Evolutionary conservation across 1,140 invertebrate genomes (phyloP).

Genomic region (Hormaphis cornu): DNA sequence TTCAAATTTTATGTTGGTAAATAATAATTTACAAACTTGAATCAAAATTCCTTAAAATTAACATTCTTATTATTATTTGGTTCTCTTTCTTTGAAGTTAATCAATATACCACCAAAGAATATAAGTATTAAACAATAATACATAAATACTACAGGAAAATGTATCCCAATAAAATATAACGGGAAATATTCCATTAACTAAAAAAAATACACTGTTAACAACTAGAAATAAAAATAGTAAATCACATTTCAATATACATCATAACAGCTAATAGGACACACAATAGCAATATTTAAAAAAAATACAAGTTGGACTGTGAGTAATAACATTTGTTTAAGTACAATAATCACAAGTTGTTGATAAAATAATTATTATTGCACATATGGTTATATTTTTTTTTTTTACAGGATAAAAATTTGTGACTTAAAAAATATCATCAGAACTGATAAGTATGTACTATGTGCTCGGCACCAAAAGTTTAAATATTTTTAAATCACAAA

Average conservation of each 20-base stretch:
- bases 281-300: constrained; percentile 24
- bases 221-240: constrained; percentile 11
- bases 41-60: neutral
- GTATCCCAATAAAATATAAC: neutral
- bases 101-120: neutral
- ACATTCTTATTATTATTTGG: neutral
- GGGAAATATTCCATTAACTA: neutral
- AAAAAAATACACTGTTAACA: neutral
- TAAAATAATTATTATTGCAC: constrained; percentile 18
- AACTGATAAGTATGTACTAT: neutral
- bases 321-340: constrained; percentile 17
- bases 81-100: neutral
- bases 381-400: neutral
- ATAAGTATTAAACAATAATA: neutral
- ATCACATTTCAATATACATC: constrained; percentile 26
- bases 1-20: neutral
- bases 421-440: neutral
- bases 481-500: neutral
- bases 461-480: neutral
- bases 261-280: constrained; percentile 29
- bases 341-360: constrained; percentile 3
- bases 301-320: neutral
- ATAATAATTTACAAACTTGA: neutral
- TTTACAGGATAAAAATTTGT: neutral
- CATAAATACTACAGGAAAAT: constrained; percentile 22